These are phyloP conservation scores for Mionectes macconnelli DNA, from an alignment of 2,113 vertebrate genomes.

Conservation along the genomic window DNA sequence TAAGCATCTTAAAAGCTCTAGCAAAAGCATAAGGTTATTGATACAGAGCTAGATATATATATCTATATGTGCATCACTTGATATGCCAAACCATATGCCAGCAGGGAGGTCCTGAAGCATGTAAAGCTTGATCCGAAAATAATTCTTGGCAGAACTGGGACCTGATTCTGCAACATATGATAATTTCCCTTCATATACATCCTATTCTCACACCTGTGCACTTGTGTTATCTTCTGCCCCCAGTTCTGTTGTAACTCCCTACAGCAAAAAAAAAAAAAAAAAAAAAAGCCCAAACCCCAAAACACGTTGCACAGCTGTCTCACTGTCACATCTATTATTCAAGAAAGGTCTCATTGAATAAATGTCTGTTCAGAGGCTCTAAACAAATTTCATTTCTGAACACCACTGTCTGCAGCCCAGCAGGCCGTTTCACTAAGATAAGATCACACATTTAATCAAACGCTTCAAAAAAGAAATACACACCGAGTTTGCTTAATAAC, in stretches of 20 bases:
- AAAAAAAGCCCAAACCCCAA: not conserved
- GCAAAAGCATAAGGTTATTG: not conserved
- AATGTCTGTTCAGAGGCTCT: slow-evolving; percentile 73
- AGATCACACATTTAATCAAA: slow-evolving; percentile 78
- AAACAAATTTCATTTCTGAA: slow-evolving; percentile 79
- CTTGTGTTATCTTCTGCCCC: not conserved
- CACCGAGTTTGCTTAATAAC: slow-evolving; percentile 69
- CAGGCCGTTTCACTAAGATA: slow-evolving; percentile 71
- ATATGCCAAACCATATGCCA: not conserved
- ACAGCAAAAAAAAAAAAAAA: not conserved
- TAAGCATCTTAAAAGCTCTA: not conserved
- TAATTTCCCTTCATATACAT: not conserved
- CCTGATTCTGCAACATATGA: not conserved
- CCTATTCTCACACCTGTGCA: not conserved
- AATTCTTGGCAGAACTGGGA: not conserved
- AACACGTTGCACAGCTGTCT: slow-evolving; percentile 31
- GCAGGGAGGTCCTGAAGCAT: accelerated
- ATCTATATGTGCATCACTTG: not conserved
- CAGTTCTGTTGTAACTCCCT: not conserved
- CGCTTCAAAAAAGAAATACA: slow-evolving; percentile 69
- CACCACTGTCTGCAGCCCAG: slow-evolving; percentile 70
- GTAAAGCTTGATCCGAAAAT: not conserved
- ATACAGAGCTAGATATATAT: not conserved
- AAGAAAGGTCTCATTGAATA: slow-evolving; percentile 73
- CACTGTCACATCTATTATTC: slow-evolving; percentile 72